Conservation (phyloP, 37 sponge, comb jelly and placozoan species). For the Amphimedon queenslandica region DNA sequence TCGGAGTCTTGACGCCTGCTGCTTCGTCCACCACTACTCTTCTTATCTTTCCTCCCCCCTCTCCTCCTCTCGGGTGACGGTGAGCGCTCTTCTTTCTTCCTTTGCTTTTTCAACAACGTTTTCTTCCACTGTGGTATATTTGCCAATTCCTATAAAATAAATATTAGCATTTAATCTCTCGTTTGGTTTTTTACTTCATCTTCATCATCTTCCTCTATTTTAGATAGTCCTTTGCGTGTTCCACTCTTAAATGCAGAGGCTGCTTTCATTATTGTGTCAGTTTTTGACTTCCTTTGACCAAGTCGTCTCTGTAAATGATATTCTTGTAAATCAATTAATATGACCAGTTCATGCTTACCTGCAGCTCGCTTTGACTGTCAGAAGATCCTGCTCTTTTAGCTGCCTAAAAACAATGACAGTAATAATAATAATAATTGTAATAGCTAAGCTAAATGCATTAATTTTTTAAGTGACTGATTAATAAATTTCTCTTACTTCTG, state of each 20-base stretch:
- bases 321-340: no score
- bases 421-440: background rate
- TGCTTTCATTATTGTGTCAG: background rate
- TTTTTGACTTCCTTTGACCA: background rate
- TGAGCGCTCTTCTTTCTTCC: background rate
- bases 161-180: no score
- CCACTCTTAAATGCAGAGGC: no score
- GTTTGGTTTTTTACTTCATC: background rate
- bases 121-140: background rate
- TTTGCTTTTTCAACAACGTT: background rate
- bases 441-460: no score
- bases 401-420: background rate
- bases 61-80: background rate
- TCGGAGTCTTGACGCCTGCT: no score
- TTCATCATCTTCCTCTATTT: background rate
- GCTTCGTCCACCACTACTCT: background rate
- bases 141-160: background rate
- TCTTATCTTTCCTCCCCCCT: background rate
- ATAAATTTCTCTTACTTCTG: slow-evolving; percentile 19
- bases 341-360: background rate
- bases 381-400: background rate
- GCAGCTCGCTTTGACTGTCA: background rate
- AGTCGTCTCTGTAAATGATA: background rate
- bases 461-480: no score
- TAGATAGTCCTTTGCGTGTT: background rate